Percentiles rank a stretch among this genome's conserved stretches.
These are phyloP conservation scores for Lophochroa leadbeateri DNA, from an alignment of 2,113 vertebrate species.

Conservation along the genomic window DNA sequence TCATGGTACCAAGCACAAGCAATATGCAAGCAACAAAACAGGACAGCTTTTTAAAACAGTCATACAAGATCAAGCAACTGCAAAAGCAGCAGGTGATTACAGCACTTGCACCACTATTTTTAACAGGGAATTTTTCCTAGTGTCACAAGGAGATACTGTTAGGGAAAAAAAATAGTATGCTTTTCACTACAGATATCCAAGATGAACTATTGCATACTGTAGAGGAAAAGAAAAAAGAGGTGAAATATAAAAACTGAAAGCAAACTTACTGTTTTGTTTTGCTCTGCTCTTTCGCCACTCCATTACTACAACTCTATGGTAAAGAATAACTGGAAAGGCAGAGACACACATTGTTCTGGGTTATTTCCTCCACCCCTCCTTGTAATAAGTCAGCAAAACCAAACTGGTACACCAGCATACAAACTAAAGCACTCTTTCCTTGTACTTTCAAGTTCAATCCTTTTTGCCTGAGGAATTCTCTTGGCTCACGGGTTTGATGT, in stretches of 20 bases:
- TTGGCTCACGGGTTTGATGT: conserved; percentile 82
- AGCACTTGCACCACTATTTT: not conserved
- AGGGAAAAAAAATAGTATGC: not conserved
- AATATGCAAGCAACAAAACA: not conserved
- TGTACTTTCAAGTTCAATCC: conserved; percentile 35
- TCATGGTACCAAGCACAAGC: rapidly evolving
- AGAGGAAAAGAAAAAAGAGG: not conserved
- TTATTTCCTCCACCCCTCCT: not conserved
- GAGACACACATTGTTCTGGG: not conserved
- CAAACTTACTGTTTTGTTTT: not conserved
- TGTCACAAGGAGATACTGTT: not conserved
- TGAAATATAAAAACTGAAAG: not conserved
- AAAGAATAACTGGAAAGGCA: not conserved
- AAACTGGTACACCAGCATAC: not conserved
- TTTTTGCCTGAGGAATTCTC: conserved; percentile 70
- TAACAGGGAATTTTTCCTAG: not conserved
- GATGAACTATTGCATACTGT: not conserved
- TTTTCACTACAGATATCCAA: not conserved
- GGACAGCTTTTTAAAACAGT: not conserved
- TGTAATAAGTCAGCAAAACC: conserved; percentile 26
- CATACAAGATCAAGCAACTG: not conserved
- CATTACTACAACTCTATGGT: not conserved
- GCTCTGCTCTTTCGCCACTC: not conserved
- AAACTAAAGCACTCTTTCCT: not conserved
- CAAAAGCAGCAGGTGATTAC: not conserved